Evolutionary conservation across 2,888 invertebrate genomes (phyloP).

Genomic region (Dorcus parallelipipedus): DNA sequence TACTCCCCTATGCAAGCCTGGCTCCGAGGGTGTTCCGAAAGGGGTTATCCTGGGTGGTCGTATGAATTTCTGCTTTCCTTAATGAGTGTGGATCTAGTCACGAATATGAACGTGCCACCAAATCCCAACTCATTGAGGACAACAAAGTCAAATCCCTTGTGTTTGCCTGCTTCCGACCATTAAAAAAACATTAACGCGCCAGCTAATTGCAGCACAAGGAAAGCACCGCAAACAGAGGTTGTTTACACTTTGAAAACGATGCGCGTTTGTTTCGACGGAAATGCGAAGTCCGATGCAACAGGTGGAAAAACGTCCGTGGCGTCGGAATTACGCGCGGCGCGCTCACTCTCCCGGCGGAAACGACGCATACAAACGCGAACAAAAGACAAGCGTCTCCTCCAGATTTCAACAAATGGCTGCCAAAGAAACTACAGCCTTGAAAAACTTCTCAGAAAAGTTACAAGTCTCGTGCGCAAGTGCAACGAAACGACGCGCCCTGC

Average conservation of each 20-base stretch:
- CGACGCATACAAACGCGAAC: not conserved
- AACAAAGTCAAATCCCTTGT: slow-evolving; percentile 2
- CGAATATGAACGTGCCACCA: slow-evolving; percentile 63
- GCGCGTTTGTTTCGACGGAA: slow-evolving; percentile 26
- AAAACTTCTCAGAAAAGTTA: slow-evolving; percentile 48
- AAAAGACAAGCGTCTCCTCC: slow-evolving; percentile 42
- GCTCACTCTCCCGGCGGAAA: slow-evolving; percentile 3
- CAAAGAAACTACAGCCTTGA: slow-evolving; percentile 47
- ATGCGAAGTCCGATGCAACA: slow-evolving; percentile 24
- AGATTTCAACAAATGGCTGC: slow-evolving; percentile 47
- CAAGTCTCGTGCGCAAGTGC: slow-evolving; percentile 40
- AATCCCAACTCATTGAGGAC: slow-evolving; percentile 70
- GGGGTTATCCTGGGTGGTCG: not conserved
- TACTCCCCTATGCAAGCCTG: slow-evolving; percentile 63
- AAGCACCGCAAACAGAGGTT: slow-evolving; percentile 30
- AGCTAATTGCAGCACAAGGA: too few relatives aligned
- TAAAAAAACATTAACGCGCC: too few relatives aligned
- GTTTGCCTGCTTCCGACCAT: too few relatives aligned
- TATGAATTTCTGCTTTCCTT: slow-evolving; percentile 42
- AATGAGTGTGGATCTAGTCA: slow-evolving; percentile 92
- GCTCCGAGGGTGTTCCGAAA: slow-evolving; percentile 52
- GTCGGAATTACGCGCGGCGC: slow-evolving; percentile 12
- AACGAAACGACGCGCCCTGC: slow-evolving; percentile 9
- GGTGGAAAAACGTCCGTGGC: slow-evolving; percentile 18
- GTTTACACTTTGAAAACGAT: slow-evolving; percentile 37